Evolutionary conservation across 2,888 invertebrate species (phyloP).

Genomic region (Rutpela maculata): DNA sequence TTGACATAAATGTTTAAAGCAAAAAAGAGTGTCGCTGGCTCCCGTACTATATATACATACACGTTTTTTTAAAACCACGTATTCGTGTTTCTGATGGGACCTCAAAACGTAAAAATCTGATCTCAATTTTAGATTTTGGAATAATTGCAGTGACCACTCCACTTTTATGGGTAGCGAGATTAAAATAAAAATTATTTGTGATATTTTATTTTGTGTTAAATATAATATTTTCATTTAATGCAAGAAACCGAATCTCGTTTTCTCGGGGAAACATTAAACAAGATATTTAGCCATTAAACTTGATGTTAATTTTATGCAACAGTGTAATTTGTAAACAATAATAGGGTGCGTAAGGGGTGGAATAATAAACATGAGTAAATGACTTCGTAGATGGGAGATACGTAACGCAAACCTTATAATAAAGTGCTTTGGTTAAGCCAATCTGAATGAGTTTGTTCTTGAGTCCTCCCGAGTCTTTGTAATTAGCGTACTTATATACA

Average conservation of each 20-base stretch:
- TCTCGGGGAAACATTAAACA: neutral
- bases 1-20: no score
- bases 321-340: conserved; percentile 2
- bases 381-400: conserved; percentile 6
- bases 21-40: no score
- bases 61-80: no score
- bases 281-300: neutral
- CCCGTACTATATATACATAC: no score
- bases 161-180: no score
- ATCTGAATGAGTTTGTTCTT: conserved; percentile 7
- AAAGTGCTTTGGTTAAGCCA: conserved; percentile 7
- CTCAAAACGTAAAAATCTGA: no score
- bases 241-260: neutral
- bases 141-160: no score
- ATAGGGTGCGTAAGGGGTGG: conserved; percentile 1
- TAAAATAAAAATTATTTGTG: no score
- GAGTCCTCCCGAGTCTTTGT: neutral
- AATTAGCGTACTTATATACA: neutral
- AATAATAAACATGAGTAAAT: conserved; percentile 7
- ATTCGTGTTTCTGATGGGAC: no score
- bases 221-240: neutral
- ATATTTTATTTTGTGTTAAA: no score
- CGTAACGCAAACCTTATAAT: neutral
- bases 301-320: conserved; percentile 7
- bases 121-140: no score